phyloP scores from a whole-genome alignment of 2,113 vertebrate species.

The Cryptotis parvus region DNA sequence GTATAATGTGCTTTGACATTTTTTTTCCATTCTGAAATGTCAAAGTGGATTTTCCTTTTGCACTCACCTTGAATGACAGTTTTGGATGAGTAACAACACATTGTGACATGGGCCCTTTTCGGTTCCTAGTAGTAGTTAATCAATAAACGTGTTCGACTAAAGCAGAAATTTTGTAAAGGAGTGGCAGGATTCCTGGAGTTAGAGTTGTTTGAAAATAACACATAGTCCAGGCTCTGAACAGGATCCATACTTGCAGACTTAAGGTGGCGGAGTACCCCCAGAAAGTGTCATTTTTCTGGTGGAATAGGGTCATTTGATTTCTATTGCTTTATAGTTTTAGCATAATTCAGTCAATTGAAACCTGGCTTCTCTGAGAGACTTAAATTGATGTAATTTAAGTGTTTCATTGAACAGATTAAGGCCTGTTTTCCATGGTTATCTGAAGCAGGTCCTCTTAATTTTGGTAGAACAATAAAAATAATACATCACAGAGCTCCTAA shows the following conservation, averaged over 20 bases:
- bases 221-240: slow-evolving; percentile 51
- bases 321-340: slow-evolving; percentile 57
- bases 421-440: neutral
- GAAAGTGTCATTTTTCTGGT: slow-evolving; percentile 23
- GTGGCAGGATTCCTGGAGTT: slow-evolving; percentile 67
- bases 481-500: slow-evolving; percentile 38
- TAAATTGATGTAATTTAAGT: neutral
- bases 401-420: slow-evolving; percentile 35
- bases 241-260: slow-evolving; percentile 48
- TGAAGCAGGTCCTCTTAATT: neutral
- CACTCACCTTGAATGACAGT: slow-evolving; percentile 32
- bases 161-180: slow-evolving; percentile 37
- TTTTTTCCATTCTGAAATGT: slow-evolving; percentile 64
- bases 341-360: slow-evolving; percentile 40
- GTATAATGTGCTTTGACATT: slow-evolving; percentile 57
- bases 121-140: slow-evolving; percentile 63
- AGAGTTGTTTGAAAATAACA: slow-evolving; percentile 64
- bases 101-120: neutral
- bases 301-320: slow-evolving; percentile 48
- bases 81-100: slow-evolving; percentile 41
- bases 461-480: slow-evolving; percentile 37
- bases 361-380: slow-evolving; percentile 20
- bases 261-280: neutral
- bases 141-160: slow-evolving; percentile 60
- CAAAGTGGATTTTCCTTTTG: slow-evolving; percentile 69